Base-by-base conservation (phyloP, 2,113 vertebrate genomes). In the Arvicanthis niloticus region DNA sequence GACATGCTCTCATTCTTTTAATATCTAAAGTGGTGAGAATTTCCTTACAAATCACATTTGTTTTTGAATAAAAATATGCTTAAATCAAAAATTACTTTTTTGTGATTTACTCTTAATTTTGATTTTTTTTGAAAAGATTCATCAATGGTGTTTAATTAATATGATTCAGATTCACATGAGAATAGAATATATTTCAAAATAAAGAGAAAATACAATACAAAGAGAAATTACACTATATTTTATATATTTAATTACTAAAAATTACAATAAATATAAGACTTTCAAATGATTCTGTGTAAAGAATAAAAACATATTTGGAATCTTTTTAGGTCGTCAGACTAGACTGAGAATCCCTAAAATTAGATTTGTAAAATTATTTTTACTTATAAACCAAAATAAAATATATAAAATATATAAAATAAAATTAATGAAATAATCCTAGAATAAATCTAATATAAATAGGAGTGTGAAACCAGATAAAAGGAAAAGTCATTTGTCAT, bases 1-100 rank as follows among this genome's bases (percentile, higher is more conserved):
- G 78, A 13, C 34, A 97, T 17, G 17, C 75, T n/a, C 82, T 93
- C 70, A 91, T 87, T 75, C 78, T 42, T 92, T 3, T 87, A 68
- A 72, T 89, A 42, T 7, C 45, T 53, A 21, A 0, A 90, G 0
- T 22, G 12, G 34, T 56, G 60, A 85, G 34, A 91, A 4, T 70
- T 91, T 56, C 2, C 34, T 60, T 82, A 40, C 68, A 82, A 93
- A 96, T 81, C 37, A 94, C 45, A 2, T 15, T 85, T 73, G 31
- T 0, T 5, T 94, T 87, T 76, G 16, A 91, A 2, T 80, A 29
- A 6, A 92, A 34, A 88, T 37, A 72, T 40, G 72, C 22, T 77
- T 77, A 89, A 88, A 31, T 51, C 53, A 81, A 86, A 65, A 67
- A 73, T n/a, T 45, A 22, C 56, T 60, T 88, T 67, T 34, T 2